Base-by-base conservation (phyloP, 2,113 vertebrate genomes). In the Muntiacus reevesi region DNA sequence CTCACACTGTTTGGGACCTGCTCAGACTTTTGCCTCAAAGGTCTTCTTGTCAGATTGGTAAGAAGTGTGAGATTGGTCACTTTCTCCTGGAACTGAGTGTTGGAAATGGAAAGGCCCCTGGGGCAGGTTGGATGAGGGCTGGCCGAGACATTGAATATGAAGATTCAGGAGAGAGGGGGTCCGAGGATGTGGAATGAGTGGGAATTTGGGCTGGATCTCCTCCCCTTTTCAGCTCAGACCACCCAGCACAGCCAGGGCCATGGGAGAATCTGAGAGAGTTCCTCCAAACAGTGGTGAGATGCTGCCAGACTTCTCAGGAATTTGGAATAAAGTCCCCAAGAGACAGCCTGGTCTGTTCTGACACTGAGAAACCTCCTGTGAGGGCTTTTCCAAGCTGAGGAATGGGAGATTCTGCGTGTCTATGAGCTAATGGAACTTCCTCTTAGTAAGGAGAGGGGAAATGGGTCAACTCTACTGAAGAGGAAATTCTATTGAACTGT, bases 401-500 rank as follows among this genome's bases (percentile, higher is more conserved):
- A 62, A 57, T 57, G 62, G 57, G 79, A 97, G 97, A 94, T 78
- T 76, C 28, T 79, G 25, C 28, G 36, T 94, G 96, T 95, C 84
- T 82, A 2, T 98, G 94, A 98, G 1, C 84, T 55, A 94, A 97
- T 1, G 55, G 6, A 7, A 93, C 81, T 97, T 91, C 97, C 96
- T 95, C 47, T 2, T 93, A 43, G 55, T 54, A 4, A 43, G 33
- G 67, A 89, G 86, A 79, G 64, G 84, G 97, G 95, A 97, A 89
- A 54, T 55, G 82, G 90, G 54, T 36, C n/a, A 23, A n/a, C 11
- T 17, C 10, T 87, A 87, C 78, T 15, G 19, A 81, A 95, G 83
- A 97, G 98, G 97, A 98, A 98, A 98, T 92, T 97, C 97, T 95
- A 6, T 43, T 0, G 76, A 78, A 95, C 25, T 59, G 67, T 71